Percentiles rank a stretch among this genome's conserved stretches.
Conservation (phyloP, 2,797 vertebrate genomes). For the Ptychobarbus kaznakovi region DNA sequence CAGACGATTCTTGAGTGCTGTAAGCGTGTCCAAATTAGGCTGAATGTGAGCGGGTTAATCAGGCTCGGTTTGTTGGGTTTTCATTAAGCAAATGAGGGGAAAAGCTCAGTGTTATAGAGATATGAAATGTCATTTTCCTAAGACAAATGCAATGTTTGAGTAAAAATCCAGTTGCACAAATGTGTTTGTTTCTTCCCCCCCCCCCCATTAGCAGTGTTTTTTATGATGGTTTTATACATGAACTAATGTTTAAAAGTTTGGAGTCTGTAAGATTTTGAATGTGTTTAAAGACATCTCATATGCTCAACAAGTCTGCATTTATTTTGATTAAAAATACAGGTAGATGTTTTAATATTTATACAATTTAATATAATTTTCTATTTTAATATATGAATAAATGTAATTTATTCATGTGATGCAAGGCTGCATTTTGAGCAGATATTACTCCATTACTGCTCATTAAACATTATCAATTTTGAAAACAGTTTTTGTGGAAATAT, state of each 20-base stretch:
- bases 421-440: background rate
- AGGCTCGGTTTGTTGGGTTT: slow-evolving; percentile 9
- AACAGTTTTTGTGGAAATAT: background rate
- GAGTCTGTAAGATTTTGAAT: background rate
- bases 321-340: background rate
- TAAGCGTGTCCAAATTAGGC: slow-evolving; percentile 6
- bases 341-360: background rate
- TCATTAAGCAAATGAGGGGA: background rate
- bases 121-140: background rate
- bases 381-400: background rate
- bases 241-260: background rate
- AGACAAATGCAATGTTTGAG: background rate
- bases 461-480: background rate
- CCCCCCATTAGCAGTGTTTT: background rate
- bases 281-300: background rate
- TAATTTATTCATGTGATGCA: background rate
- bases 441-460: background rate
- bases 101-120: background rate
- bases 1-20: background rate
- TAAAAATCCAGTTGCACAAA: background rate
- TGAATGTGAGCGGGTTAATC: background rate
- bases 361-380: background rate
- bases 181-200: too few species aligned
- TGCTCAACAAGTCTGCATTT: background rate
- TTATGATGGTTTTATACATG: background rate